Evolutionary conservation across 2,797 vertebrate species (phyloP).

Genomic region (Neolamprologus multifasciatus): DNA sequence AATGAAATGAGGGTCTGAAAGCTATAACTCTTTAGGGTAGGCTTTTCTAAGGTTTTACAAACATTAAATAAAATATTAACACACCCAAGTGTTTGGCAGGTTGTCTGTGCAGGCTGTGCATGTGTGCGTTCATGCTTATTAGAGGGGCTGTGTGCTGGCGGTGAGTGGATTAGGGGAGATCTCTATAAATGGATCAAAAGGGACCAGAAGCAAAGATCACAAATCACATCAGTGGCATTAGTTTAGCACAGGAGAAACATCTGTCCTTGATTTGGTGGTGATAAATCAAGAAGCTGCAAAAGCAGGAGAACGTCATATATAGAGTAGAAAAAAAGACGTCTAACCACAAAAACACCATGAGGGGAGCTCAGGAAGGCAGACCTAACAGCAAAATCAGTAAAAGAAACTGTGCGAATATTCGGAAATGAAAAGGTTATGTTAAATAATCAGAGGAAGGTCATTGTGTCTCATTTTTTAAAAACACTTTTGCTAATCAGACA

Average conservation of each 20-base stretch:
- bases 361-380: background rate
- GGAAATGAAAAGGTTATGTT: background rate
- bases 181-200: constrained; percentile 34
- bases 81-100: background rate
- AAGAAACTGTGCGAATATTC: background rate
- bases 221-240: constrained; percentile 2
- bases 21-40: background rate
- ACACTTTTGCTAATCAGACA: background rate
- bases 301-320: background rate
- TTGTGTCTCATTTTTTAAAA: background rate
- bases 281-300: background rate
- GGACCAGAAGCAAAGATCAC: background rate
- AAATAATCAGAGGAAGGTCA: background rate
- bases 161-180: constrained; percentile 22
- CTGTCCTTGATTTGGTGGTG: background rate
- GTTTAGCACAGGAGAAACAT: background rate
- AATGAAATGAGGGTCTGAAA: background rate
- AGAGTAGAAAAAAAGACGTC: background rate
- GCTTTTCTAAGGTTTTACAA: background rate
- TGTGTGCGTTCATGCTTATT: background rate
- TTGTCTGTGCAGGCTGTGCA: background rate
- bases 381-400: background rate
- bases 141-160: background rate
- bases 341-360: background rate
- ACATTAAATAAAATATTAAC: background rate